Evolutionary conservation across 64 coral and sea anemone species (phyloP).

Genomic region (Orbicella faveolata): DNA sequence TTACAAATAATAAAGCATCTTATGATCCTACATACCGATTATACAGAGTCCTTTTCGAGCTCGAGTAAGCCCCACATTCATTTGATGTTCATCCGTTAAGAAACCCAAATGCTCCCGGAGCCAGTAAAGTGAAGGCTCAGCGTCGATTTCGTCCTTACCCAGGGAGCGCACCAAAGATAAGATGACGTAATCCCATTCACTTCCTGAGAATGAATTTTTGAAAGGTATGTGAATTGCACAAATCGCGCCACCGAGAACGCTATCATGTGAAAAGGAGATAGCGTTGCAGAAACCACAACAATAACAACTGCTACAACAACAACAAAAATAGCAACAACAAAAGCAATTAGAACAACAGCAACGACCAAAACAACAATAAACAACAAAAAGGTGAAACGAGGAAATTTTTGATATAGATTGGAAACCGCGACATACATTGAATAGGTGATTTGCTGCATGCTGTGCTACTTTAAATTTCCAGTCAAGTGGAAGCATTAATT

Average conservation of each 20-base stretch:
- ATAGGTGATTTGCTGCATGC: no score
- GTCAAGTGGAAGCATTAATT: no score
- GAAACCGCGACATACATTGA: background rate
- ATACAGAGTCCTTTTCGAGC: conserved; percentile 79
- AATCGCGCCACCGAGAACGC: no score
- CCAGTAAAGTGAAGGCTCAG: conserved; percentile 65
- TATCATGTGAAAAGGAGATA: no score
- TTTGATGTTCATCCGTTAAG: conserved; percentile 85
- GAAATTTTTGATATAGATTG: no score
- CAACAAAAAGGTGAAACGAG: no score
- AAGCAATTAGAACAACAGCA: no score
- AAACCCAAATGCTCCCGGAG: conserved; percentile 74
- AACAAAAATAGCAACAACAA: no score
- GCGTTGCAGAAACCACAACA: no score
- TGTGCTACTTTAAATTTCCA: no score
- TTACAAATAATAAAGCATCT: background rate
- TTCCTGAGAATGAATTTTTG: conserved; percentile 45
- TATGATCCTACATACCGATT: conserved; percentile 51
- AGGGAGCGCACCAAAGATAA: conserved; percentile 87
- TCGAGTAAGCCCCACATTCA: conserved; percentile 84
- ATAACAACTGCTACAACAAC: no score
- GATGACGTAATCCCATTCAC: conserved; percentile 94
- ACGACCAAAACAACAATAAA: no score
- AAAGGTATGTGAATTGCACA: background rate
- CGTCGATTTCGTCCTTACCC: conserved; percentile 66